Percentiles rank a stretch among this genome's conserved stretches.
These are phyloP conservation scores for Nannospalax galili DNA, from an alignment of 2,113 vertebrate genomes.

Conservation along the genomic window DNA sequence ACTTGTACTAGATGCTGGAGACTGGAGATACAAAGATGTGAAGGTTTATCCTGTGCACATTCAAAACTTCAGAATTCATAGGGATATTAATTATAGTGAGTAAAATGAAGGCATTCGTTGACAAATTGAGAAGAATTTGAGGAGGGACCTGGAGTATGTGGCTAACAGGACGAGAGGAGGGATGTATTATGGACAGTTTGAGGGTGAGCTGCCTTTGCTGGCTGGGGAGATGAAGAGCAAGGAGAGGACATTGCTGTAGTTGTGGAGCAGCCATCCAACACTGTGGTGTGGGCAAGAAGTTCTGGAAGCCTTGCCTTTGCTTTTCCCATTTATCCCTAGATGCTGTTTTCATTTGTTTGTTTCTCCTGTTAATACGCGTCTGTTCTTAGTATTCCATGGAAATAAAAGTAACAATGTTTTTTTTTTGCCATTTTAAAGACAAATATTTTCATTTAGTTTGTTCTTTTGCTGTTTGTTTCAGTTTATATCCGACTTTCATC, in stretches of 20 bases:
- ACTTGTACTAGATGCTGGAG: not conserved
- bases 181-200: too few relatives aligned
- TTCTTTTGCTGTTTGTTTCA: conserved; percentile 8
- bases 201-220: not conserved
- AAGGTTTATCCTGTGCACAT: too few relatives aligned
- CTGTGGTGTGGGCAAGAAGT: too few relatives aligned
- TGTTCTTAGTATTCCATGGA: not conserved
- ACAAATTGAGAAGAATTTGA: too few relatives aligned
- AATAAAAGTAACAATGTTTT: not conserved
- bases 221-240: not conserved
- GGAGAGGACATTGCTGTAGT: too few relatives aligned
- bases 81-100: not conserved
- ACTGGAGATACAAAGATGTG: too few relatives aligned
- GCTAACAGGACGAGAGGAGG: not conserved
- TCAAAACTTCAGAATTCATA: too few relatives aligned
- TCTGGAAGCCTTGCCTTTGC: not conserved
- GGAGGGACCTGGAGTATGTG: not conserved
- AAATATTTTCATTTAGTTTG: conserved; percentile 6
- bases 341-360: not conserved
- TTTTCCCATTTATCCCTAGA: not conserved
- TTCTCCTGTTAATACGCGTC: not conserved
- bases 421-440: not conserved
- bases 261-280: too few relatives aligned
- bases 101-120: not conserved
- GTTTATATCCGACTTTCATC: not conserved